These are phyloP conservation scores for Nothoprocta perdicaria DNA, from an alignment of 2,113 vertebrate species.

Conservation along the genomic window DNA sequence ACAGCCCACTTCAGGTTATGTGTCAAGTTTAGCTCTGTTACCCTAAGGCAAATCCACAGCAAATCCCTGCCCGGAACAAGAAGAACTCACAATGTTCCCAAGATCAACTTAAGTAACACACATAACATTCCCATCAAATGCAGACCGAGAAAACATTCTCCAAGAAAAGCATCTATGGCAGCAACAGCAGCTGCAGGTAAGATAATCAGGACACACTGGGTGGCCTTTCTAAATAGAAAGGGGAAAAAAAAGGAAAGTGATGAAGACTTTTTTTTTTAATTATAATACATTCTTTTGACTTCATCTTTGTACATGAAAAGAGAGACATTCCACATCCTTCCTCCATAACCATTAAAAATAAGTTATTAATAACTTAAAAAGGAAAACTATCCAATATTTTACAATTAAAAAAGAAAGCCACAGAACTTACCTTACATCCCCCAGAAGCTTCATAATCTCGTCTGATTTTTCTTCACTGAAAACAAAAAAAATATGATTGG, in stretches of 20 bases:
- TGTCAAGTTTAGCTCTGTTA: not conserved
- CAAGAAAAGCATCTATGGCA: not conserved
- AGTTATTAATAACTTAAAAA: not conserved
- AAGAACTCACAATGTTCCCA: not conserved
- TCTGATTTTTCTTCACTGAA: conserved; percentile 97
- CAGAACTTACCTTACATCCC: conserved; percentile 89
- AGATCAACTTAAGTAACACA: not conserved
- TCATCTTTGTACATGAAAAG: not conserved
- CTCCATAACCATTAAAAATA: not conserved
- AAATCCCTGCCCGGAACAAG: not conserved
- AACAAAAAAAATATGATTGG: conserved; percentile 16
- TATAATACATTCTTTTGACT: not conserved
- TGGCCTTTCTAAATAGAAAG: not conserved
- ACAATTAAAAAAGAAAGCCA: not conserved
- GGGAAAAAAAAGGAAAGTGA: not conserved
- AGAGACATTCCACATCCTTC: not conserved
- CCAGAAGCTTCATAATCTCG: conserved; percentile 96
- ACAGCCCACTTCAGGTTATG: not conserved
- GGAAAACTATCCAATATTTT: not conserved
- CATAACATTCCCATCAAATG: not conserved
- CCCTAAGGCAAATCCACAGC: not conserved
- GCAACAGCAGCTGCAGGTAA: not conserved
- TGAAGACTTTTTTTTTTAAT: not conserved
- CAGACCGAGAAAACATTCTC: not conserved
- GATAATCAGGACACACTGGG: not conserved